These are phyloP conservation scores for Rhopalosiphum padi DNA, from an alignment of 1,140 invertebrate species.

Conservation along the genomic window DNA sequence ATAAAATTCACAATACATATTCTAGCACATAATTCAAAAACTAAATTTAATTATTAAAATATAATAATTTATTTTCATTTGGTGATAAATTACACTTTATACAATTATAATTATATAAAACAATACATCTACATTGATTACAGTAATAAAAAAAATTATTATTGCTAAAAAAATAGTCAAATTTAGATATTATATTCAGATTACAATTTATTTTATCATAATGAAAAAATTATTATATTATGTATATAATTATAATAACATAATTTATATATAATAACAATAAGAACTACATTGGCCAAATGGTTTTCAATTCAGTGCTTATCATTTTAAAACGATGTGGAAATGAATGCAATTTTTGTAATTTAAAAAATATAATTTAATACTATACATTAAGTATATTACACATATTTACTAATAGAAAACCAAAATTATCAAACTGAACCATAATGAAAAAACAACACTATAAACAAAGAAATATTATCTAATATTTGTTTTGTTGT, in stretches of 20 bases:
- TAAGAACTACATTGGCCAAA: constrained; percentile 35
- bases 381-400: background rate
- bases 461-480: background rate
- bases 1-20: background rate
- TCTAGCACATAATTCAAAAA: constrained; percentile 2
- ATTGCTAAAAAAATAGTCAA: constrained; percentile 55
- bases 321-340: background rate
- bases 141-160: constrained; percentile 40
- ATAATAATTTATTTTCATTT: constrained; percentile 52
- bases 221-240: constrained; percentile 26
- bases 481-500: constrained; percentile 5
- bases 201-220: constrained; percentile 25
- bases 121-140: constrained; percentile 40
- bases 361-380: background rate
- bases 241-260: constrained; percentile 28
- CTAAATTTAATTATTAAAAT: constrained; percentile 48
- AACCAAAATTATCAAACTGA: background rate
- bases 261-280: constrained; percentile 39
- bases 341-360: background rate
- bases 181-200: constrained; percentile 31
- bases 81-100: constrained; percentile 44
- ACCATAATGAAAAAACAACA: background rate
- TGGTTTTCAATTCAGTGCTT: constrained; percentile 25
- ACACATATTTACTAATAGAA: background rate
- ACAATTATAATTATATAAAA: constrained; percentile 45